Evolutionary conservation across 35 echinoderm and acorn worm genomes (phyloP), one percentile per base, ranked within the genome.

Genomic region (Stichopus chloronotus): DNA sequence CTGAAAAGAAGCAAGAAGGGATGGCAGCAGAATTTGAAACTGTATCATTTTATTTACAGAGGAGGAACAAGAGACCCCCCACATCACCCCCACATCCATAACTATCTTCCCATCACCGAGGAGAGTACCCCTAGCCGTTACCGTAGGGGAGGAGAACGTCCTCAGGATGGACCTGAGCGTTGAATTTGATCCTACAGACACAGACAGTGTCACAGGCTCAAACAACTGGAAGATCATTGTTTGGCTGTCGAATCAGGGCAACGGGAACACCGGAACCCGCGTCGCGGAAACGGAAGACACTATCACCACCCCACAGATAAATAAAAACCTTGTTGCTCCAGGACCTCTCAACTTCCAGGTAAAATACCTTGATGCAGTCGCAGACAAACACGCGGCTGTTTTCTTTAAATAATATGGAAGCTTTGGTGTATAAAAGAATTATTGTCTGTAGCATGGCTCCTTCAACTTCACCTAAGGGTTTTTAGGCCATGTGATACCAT

Each of bases 181-280:
- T 11, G 90, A 77, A 4, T 91, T 91, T 79, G 72, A 91, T 20
- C 76, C 56, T 4, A 16, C 69, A 8, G 53, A 91, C 63, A 91
- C 90, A 56, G 71, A 91, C 53, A n/a, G 57, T 25, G 90, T 91
- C 7, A 5, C 43, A 8, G 90, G 90, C 7, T 57, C 71, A 3
- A 56, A 91, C 53, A 54, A 78, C 17, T 91, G 90, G 90, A 78
- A 25, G 72, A 79, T 91, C 30, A 91, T 91, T 43, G 72, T 91
- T 4, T 91, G 90, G 90, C 72, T 91, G 4, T 91, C 90, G 17
- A 72, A 79, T 52, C 8, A 58, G 76, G 56, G 52, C 13, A 53
- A 91, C 43, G 90, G 90, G 4, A 20, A 9, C 13, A 53, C 87
- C 20, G 76, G 76, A 5, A 53, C 53, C 2, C 69, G 76, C 20